Conservation (phyloP, 2,888 invertebrate species). For the Pollenia labialis region DNA sequence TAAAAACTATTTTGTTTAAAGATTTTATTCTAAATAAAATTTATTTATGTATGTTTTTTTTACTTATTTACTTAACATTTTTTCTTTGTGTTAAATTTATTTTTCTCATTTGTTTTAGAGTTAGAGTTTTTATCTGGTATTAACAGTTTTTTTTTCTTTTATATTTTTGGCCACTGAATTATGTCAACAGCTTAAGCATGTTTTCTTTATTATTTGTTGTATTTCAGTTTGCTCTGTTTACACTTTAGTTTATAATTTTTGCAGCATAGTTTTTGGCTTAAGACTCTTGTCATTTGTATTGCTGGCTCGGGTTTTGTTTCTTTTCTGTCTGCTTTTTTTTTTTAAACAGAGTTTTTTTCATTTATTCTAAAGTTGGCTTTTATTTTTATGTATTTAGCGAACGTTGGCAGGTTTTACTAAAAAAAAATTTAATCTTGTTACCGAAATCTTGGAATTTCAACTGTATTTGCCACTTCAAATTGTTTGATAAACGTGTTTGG, state of each 20-base stretch:
- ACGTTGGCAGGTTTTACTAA: slow-evolving; percentile 80
- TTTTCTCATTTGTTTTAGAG: neutral
- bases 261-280: slow-evolving; percentile 82
- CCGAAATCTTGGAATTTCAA: slow-evolving; percentile 62
- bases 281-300: slow-evolving; percentile 65
- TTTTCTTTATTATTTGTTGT: slow-evolving; percentile 54
- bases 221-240: slow-evolving; percentile 64
- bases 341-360: neutral
- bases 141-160: slow-evolving; percentile 31
- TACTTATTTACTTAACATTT: slow-evolving; percentile 38
- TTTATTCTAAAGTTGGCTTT: slow-evolving; percentile 77
- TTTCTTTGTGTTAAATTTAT: slow-evolving; percentile 9
- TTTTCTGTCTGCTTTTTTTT: neutral
- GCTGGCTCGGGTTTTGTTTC: neutral
- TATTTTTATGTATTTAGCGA: slow-evolving; percentile 78
- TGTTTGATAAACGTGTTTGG: slow-evolving; percentile 81
- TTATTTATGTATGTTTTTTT: slow-evolving; percentile 11
- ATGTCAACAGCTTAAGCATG: slow-evolving; percentile 74
- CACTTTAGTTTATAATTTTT: slow-evolving; percentile 76
- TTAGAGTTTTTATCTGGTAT: slow-evolving; percentile 44
- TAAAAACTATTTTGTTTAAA: neutral
- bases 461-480: slow-evolving; percentile 82
- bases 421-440: slow-evolving; percentile 5
- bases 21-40: slow-evolving; percentile 20
- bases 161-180: slow-evolving; percentile 67